Evolutionary conservation across 2,797 vertebrate species (phyloP).

Genomic region (Intellagama lesueurii): DNA sequence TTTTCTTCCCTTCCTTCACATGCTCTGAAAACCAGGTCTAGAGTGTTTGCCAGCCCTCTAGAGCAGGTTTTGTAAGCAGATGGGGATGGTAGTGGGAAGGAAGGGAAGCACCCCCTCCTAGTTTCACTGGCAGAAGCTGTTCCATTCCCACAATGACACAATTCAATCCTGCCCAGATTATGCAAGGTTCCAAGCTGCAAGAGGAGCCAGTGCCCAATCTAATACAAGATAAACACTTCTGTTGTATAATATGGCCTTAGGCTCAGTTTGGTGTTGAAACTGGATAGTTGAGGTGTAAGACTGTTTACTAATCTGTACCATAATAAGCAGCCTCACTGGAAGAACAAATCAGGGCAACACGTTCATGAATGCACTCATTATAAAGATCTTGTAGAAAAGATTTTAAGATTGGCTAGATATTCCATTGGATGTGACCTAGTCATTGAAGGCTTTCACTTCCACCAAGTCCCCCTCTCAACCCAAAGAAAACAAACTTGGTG

Average conservation of each 20-base stretch:
- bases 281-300: too few species aligned
- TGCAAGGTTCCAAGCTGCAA: background rate
- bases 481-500: background rate
- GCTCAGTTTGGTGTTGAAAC: background rate
- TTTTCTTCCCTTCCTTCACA: too few species aligned
- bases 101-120: background rate
- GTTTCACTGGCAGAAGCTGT: background rate
- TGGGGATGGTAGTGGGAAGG: background rate
- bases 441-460: background rate
- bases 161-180: background rate
- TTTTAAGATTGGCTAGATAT: too few species aligned
- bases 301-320: background rate
- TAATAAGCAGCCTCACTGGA: background rate
- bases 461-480: background rate
- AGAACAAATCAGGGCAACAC: background rate
- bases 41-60: background rate
- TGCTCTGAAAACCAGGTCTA: background rate
- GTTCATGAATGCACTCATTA: background rate
- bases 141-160: background rate
- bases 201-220: background rate
- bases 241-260: background rate
- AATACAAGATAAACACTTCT: background rate
- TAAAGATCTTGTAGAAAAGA: background rate
- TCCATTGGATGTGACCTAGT: background rate
- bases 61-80: background rate